Conservation (phyloP, 2,888 invertebrate species). For the Bhutanitis thaidina region DNA sequence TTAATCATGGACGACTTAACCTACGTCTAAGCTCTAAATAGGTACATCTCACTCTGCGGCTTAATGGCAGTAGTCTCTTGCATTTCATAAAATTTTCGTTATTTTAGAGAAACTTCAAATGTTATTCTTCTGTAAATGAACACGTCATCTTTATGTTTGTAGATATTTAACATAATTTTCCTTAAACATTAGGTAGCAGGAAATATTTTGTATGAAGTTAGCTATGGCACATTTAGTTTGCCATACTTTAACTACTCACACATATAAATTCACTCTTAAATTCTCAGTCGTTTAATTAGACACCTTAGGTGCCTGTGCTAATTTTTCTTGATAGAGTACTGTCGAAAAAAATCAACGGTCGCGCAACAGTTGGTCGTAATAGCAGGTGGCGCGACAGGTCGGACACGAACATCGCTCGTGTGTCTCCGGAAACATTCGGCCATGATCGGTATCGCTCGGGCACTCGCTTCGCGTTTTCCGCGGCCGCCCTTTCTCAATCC, state of each 20-base stretch:
- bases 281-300: constrained; percentile 17
- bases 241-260: no score
- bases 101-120: no score
- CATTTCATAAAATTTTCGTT: no score
- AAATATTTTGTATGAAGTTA: constrained; percentile 38
- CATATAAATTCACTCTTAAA: constrained; percentile 20
- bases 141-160: neutral
- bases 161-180: constrained; percentile 15
- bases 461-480: constrained; percentile 48
- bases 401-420: constrained; percentile 29
- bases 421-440: constrained; percentile 32
- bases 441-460: constrained; percentile 43
- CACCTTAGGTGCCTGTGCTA: constrained; percentile 43
- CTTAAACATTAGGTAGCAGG: constrained; percentile 32
- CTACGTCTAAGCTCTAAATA: no score
- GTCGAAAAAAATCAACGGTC: constrained; percentile 73
- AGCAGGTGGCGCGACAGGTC: constrained; percentile 78
- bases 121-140: no score
- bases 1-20: no score
- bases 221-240: no score
- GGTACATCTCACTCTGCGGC: no score
- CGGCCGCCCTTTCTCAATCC: constrained; percentile 70
- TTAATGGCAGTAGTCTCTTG: no score
- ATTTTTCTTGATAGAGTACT: constrained; percentile 60
- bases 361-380: constrained; percentile 71